A percentile compares a stretch with the other conserved stretches of the same genome.
Evolutionary conservation across 1,140 invertebrate genomes (phyloP).

Genomic region (Bombyx mori): DNA sequence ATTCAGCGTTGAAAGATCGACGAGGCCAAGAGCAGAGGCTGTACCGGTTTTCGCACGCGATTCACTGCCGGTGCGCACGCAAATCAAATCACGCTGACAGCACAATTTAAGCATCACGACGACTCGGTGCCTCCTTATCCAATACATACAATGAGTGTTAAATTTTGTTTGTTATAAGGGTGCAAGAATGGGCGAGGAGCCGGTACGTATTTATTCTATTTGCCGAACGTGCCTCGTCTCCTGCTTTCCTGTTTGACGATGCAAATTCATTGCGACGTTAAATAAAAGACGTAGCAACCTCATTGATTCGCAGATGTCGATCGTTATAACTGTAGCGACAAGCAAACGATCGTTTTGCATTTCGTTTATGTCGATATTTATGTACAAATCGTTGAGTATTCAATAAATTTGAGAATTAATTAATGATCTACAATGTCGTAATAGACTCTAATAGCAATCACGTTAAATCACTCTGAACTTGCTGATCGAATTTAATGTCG

Average conservation of each 20-base stretch:
- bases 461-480: too few species aligned
- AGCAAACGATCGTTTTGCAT: background rate
- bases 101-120: background rate
- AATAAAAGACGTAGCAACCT: slow-evolving; percentile 56
- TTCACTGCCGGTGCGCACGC: slow-evolving; percentile 7
- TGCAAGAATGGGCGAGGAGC: slow-evolving; percentile 29
- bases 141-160: slow-evolving; percentile 19
- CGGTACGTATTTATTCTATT: slow-evolving; percentile 64
- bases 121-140: background rate
- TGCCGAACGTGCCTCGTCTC: slow-evolving; percentile 59
- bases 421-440: too few species aligned
- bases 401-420: too few species aligned
- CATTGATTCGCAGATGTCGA: slow-evolving; percentile 59
- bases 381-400: too few species aligned
- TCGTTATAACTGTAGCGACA: slow-evolving; percentile 41
- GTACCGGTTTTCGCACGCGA: slow-evolving; percentile 25
- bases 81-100: slow-evolving; percentile 11
- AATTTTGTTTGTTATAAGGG: slow-evolving; percentile 56
- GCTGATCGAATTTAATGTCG: too few species aligned
- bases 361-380: too few species aligned
- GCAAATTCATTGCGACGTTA: slow-evolving; percentile 65
- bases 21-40: slow-evolving; percentile 16
- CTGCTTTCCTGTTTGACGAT: slow-evolving; percentile 56
- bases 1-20: slow-evolving; percentile 23
- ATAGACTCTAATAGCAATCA: too few species aligned